Evolutionary conservation across 1,140 invertebrate species (phyloP).

Genomic region (Arctopsyche grandis): DNA sequence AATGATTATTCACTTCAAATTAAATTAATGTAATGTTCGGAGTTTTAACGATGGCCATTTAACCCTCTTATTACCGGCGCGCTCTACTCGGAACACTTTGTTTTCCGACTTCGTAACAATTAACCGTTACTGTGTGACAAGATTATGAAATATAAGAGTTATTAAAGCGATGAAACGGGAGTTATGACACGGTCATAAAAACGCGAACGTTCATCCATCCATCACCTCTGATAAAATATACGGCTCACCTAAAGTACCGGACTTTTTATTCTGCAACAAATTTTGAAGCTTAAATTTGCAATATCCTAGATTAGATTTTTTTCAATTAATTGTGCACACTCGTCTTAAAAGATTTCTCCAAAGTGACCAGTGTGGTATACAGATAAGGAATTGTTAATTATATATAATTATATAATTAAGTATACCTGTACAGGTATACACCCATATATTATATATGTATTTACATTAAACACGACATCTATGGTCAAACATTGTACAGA

Average conservation of each 20-base stretch:
- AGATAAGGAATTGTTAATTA: too few relatives aligned
- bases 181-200: neutral
- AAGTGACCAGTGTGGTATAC: too few relatives aligned
- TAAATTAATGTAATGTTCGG: conserved; percentile 9
- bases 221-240: neutral
- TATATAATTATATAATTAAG: too few relatives aligned
- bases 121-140: conserved; percentile 21
- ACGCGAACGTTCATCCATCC: conserved; percentile 13
- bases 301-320: too few relatives aligned
- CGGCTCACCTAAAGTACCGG: neutral
- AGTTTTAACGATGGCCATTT: conserved; percentile 20
- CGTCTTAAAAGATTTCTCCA: too few relatives aligned
- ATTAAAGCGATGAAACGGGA: conserved; percentile 12
- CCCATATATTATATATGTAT: too few relatives aligned
- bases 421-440: too few relatives aligned
- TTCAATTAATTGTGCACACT: too few relatives aligned
- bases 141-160: conserved; percentile 27
- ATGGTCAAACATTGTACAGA: too few relatives aligned
- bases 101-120: neutral
- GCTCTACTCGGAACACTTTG: neutral
- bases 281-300: too few relatives aligned
- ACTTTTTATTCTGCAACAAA: too few relatives aligned
- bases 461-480: too few relatives aligned
- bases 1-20: conserved; percentile 22
- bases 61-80: conserved; percentile 10